These are phyloP conservation scores for Andrena bucephala DNA, from an alignment of 2,888 invertebrate genomes.

Conservation along the genomic window DNA sequence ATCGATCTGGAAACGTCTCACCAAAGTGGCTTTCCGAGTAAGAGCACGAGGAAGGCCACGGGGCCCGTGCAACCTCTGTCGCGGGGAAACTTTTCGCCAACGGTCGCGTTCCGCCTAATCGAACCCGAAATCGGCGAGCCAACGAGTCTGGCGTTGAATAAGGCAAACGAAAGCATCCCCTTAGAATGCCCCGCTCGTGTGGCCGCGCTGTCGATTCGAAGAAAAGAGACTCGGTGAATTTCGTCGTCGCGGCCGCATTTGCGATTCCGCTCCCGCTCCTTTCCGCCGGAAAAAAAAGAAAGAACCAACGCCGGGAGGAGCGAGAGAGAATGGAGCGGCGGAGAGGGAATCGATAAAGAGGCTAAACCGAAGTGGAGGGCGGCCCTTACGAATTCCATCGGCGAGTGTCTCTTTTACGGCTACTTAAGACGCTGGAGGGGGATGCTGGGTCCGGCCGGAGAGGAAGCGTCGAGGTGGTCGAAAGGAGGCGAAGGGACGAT, in stretches of 20 bases:
- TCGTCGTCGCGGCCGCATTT: slow-evolving; percentile 49
- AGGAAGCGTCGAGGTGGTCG: slow-evolving; percentile 36
- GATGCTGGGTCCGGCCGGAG: slow-evolving; percentile 50
- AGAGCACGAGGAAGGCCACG: not conserved
- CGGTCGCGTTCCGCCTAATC: slow-evolving; percentile 40
- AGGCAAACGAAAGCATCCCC: slow-evolving; percentile 43
- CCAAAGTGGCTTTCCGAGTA: not conserved
- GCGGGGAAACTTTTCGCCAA: slow-evolving; percentile 12
- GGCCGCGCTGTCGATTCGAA: slow-evolving; percentile 37
- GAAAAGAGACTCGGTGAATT: slow-evolving; percentile 37
- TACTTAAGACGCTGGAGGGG: slow-evolving; percentile 71
- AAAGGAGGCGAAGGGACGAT: slow-evolving; percentile 46
- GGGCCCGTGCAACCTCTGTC: not conserved
- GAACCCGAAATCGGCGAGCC: slow-evolving; percentile 43
- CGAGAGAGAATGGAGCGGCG: not conserved
- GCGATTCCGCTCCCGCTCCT: slow-evolving; percentile 56
- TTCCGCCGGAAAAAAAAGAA: slow-evolving; percentile 24
- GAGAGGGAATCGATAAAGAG: slow-evolving; percentile 49
- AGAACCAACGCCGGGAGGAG: not conserved
- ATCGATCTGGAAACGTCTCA: not conserved
- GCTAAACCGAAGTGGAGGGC: slow-evolving; percentile 46
- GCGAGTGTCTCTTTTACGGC: slow-evolving; percentile 76
- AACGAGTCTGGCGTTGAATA: slow-evolving; percentile 45
- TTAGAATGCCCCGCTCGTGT: slow-evolving; percentile 52
- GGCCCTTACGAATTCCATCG: slow-evolving; percentile 73